phyloP scores from a whole-genome alignment of 1,140 invertebrate genomes.

The Oncopodura yosiiana region DNA sequence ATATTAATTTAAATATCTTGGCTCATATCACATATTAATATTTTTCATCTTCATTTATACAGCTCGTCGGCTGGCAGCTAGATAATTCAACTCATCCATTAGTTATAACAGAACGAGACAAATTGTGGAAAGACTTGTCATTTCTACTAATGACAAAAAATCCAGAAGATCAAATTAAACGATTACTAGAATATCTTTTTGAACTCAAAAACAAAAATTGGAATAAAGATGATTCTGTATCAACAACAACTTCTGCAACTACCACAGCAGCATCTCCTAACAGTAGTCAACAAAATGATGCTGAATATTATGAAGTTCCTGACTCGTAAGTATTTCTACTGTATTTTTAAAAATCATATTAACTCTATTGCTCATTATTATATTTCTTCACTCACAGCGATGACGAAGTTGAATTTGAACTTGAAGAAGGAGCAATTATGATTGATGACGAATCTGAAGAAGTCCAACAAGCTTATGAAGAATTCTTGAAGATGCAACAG shows the following conservation, averaged over 20 bases:
- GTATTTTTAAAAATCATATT: background rate
- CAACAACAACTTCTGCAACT: background rate
- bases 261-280: background rate
- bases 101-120: constrained; percentile 8
- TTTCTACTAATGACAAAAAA: background rate
- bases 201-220: constrained; percentile 15
- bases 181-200: constrained; percentile 17
- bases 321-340: constrained; percentile 10
- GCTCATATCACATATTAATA: background rate
- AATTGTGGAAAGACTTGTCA: constrained; percentile 14
- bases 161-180: background rate
- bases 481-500: constrained; percentile 24
- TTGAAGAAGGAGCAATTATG: constrained; percentile 5
- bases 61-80: constrained; percentile 26
- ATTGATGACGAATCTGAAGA: constrained; percentile 32
- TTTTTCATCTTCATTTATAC: constrained; percentile 5
- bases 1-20: background rate
- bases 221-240: constrained; percentile 12
- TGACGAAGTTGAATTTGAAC: constrained; percentile 1
- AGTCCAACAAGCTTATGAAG: constrained; percentile 27
- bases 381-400: background rate
- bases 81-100: constrained; percentile 12
- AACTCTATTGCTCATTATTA: background rate
- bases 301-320: constrained; percentile 25
- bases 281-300: too few species aligned